Base-by-base conservation (phyloP, 1,140 invertebrate species). In the Musca domestica region DNA sequence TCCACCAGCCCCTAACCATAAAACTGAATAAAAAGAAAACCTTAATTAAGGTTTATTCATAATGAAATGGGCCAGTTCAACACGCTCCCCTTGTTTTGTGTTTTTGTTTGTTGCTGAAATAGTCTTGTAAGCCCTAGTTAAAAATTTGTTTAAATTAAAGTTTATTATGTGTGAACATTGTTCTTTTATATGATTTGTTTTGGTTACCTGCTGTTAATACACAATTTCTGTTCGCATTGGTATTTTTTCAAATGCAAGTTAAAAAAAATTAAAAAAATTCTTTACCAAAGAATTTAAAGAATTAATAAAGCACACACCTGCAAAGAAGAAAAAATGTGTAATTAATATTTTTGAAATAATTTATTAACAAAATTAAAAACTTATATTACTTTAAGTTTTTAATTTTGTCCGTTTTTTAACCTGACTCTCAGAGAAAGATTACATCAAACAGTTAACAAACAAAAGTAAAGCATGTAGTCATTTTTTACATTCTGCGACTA, bases 131-230 rank as follows among this genome's bases (percentile, higher is more conserved):
- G 7, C 34, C 9, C 34, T 58, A 19, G n/a, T 61, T 41, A 61
- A 22, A 61, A 61, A 41, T 41, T 61, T 61, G 56, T 61, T 61
- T 34, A 61, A 61, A 34, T 34, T 34, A 61, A 61, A 30, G 56
- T 61, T 61, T 61, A 61, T 61, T 61, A 61, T 41, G 56, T 61
- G 56, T 27, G 56, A 61, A 61, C 56, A 61, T 41, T 34, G 27
- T 61, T 58, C n/a, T n/a, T n/a, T n/a, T 34, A 19, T 10, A 41
- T 9, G 9, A 41, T 41, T 41, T 41, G 4, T 12, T 41, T 41
- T 41, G 4, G 34, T 41, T 41, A 41, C 34, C 34, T 41, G 34
- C 34, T 41, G 34, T n/a, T n/a, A n/a, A n/a, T n/a, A n/a, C n/a
- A n/a, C n/a, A n/a, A n/a, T n/a, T n/a, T n/a, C n/a, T n/a, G n/a